Conservation (phyloP, 1,140 invertebrate genomes). For the Laupala kohalensis region DNA sequence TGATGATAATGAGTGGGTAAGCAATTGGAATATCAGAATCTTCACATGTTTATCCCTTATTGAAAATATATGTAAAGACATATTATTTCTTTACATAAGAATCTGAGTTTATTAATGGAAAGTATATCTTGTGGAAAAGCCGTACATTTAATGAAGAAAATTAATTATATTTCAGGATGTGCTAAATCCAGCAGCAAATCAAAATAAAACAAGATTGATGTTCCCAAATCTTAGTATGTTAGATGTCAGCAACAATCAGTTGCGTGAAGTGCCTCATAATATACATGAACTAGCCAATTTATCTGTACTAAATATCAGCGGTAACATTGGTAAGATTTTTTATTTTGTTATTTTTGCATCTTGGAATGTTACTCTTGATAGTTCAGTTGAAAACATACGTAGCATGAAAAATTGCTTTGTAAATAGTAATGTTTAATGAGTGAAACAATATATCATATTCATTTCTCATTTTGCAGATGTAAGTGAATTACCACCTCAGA, state of each 20-base stretch:
- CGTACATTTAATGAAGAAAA: no score
- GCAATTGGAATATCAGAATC: constrained; percentile 3
- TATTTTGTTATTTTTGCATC: not conserved
- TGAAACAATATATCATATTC: not conserved
- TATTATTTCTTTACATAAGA: no score
- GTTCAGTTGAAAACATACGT: not conserved
- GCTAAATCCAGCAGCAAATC: not conserved
- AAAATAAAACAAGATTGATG: constrained; percentile 50
- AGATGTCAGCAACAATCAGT: constrained; percentile 80
- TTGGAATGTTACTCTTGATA: not conserved
- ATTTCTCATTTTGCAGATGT: constrained; percentile 40
- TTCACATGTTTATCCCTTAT: no score
- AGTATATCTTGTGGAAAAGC: no score
- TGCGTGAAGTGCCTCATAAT: constrained; percentile 66
- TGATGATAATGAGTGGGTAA: constrained; percentile 37
- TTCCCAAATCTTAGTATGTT: constrained; percentile 92
- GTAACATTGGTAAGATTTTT: constrained; percentile 61
- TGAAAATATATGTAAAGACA: no score
- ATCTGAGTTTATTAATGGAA: no score
- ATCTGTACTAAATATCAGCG: constrained; percentile 86
- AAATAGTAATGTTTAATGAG: no score
- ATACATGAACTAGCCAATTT: constrained; percentile 78
- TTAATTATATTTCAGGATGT: constrained; percentile 1
- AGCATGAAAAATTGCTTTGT: not conserved
- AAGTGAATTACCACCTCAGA: constrained; percentile 78